These are phyloP conservation scores for Buathra laborator DNA, from an alignment of 2,888 invertebrate species.

Conservation along the genomic window DNA sequence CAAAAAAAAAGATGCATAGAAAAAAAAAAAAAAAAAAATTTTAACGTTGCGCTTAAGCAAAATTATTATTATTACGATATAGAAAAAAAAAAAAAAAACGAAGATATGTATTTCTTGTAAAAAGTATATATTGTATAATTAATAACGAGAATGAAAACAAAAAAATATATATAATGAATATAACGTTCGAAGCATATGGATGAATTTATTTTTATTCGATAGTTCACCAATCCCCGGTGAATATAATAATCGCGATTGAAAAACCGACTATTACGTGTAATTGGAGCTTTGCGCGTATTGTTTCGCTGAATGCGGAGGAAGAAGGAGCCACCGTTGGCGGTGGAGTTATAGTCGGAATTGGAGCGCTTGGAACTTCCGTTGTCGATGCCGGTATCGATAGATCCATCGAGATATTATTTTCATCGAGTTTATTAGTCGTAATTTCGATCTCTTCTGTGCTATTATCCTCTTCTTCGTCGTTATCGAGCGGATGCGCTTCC, in stretches of 20 bases:
- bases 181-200: slow-evolving; percentile 57
- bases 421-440: not conserved
- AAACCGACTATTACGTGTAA: slow-evolving; percentile 1
- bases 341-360: not conserved
- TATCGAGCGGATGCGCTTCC: not conserved
- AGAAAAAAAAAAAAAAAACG: slow-evolving; percentile 69
- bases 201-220: not conserved
- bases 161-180: slow-evolving; percentile 34
- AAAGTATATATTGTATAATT: slow-evolving; percentile 68
- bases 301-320: not conserved
- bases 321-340: not conserved
- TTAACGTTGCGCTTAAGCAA: slow-evolving; percentile 70
- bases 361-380: not conserved
- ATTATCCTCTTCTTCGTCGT: not conserved
- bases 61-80: slow-evolving; percentile 71
- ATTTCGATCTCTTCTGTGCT: not conserved
- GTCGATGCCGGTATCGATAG: not conserved
- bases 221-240: not conserved
- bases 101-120: slow-evolving; percentile 78
- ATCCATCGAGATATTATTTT: not conserved
- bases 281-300: not conserved
- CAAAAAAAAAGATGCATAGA: slow-evolving; percentile 38
- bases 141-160: slow-evolving; percentile 68
- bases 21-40: slow-evolving; percentile 63
- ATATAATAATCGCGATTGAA: not conserved